These are phyloP conservation scores for Orthosia incerta DNA, from an alignment of 2,888 invertebrate species.

Conservation along the genomic window DNA sequence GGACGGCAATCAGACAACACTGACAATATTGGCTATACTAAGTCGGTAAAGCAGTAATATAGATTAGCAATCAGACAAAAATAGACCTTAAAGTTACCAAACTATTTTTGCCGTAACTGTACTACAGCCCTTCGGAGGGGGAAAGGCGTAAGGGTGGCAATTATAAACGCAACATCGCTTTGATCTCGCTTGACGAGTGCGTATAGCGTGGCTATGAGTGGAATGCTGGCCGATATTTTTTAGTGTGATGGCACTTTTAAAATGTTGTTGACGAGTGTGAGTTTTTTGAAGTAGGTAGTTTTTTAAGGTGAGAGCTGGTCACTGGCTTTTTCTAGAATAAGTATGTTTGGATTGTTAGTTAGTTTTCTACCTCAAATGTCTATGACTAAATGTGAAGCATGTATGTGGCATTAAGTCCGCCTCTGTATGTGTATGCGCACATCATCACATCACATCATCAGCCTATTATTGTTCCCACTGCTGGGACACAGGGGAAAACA, in stretches of 20 bases:
- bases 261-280: constrained; percentile 17
- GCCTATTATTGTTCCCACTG: no score
- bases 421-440: no score
- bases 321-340: background rate
- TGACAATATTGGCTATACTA: background rate
- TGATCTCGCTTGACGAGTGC: constrained; percentile 72
- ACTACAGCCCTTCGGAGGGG: constrained; percentile 53
- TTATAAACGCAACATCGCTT: constrained; percentile 80
- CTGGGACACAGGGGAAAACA: no score
- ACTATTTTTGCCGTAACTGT: background rate
- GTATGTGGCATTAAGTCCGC: no score
- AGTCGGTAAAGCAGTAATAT: background rate
- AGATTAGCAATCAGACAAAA: background rate
- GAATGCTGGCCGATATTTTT: constrained; percentile 55
- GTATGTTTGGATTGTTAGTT: background rate
- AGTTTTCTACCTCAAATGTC: background rate
- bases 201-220: constrained; percentile 65
- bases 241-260: constrained; percentile 32
- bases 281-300: constrained; percentile 6
- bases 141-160: constrained; percentile 78
- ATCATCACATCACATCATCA: no score
- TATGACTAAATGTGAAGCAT: no score
- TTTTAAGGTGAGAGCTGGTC: background rate
- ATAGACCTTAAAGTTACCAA: background rate
- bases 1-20: no score